Evolutionary conservation across 1,140 invertebrate species (phyloP).

Genomic region (Papilio helenus): DNA sequence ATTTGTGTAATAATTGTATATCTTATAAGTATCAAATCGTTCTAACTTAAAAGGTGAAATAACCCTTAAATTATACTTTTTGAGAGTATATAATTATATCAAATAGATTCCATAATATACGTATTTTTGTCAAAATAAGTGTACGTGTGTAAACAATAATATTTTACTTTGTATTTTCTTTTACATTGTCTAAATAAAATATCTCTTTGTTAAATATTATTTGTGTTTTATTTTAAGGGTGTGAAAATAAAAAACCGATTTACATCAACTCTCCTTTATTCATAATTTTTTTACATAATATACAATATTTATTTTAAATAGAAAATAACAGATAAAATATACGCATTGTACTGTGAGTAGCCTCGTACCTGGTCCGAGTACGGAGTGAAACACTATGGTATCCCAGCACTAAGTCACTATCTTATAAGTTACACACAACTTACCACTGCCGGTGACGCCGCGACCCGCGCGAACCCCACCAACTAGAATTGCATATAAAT

Average conservation of each 20-base stretch:
- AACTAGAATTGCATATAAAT: slow-evolving; percentile 74
- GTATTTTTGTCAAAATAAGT: slow-evolving; percentile 80
- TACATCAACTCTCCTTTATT: slow-evolving; percentile 59
- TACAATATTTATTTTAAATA: slow-evolving; percentile 50
- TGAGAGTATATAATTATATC: slow-evolving; percentile 64
- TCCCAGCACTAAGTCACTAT: slow-evolving; percentile 68
- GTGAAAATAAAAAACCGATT: slow-evolving; percentile 53
- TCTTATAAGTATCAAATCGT: slow-evolving; percentile 60
- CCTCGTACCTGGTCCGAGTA: slow-evolving; percentile 37
- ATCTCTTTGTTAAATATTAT: slow-evolving; percentile 69
- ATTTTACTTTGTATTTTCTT: slow-evolving; percentile 78
- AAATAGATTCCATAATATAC: slow-evolving; percentile 76
- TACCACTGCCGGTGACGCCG: slow-evolving; percentile 60
- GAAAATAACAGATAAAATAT: slow-evolving; percentile 43
- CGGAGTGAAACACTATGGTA: slow-evolving; percentile 33
- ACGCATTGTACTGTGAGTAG: slow-evolving; percentile 46
- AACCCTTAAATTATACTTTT: slow-evolving; percentile 55
- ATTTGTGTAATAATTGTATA: slow-evolving; percentile 53
- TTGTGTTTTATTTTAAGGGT: slow-evolving; percentile 54
- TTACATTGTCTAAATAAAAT: slow-evolving; percentile 80
- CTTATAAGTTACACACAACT: slow-evolving; percentile 69
- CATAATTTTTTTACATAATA: slow-evolving; percentile 53
- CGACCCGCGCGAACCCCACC: slow-evolving; percentile 48
- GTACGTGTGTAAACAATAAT: slow-evolving; percentile 70
- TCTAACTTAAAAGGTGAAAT: slow-evolving; percentile 54